Percentiles rank a stretch among this genome's conserved stretches.
Conservation (phyloP, 2,888 invertebrate species). For the Lobophora halterata region DNA sequence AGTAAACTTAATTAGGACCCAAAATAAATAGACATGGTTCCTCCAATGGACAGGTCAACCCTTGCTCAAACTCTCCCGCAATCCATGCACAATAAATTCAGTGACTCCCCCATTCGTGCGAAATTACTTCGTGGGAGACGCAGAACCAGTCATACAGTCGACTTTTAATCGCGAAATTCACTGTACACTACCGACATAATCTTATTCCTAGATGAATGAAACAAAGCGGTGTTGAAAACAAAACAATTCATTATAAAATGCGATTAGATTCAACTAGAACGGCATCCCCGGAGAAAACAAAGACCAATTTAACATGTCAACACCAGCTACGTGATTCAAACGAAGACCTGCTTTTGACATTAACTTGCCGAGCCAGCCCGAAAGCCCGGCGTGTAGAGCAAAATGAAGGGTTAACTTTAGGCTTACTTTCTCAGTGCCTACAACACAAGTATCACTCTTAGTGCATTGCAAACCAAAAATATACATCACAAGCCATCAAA, state of each 20-base stretch:
- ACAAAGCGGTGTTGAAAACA: constrained; percentile 22
- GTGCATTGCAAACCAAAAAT: no score
- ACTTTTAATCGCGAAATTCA: constrained; percentile 16
- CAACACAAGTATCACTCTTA: no score
- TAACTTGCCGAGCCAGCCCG: constrained; percentile 10
- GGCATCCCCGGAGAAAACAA: constrained; percentile 25
- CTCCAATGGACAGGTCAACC: no score
- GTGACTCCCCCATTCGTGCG: no score
- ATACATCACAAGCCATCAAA: no score
- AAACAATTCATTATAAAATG: constrained; percentile 27
- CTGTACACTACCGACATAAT: constrained; percentile 17
- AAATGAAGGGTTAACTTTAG: constrained; percentile 1
- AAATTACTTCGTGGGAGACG: no score
- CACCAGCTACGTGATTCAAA: constrained; percentile 18
- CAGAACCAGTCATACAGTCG: constrained; percentile 7
- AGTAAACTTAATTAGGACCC: no score
- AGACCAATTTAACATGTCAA: constrained; percentile 25
- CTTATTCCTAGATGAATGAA: constrained; percentile 21
- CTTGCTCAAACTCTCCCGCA: no score
- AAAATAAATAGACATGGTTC: no score
- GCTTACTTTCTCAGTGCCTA: no score
- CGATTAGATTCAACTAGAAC: constrained; percentile 29
- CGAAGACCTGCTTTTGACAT: constrained; percentile 19
- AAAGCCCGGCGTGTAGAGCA: constrained; percentile 2
- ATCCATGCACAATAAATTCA: no score